Base-by-base conservation (phyloP, 2,113 vertebrate genomes). In the Athene noctua region DNA sequence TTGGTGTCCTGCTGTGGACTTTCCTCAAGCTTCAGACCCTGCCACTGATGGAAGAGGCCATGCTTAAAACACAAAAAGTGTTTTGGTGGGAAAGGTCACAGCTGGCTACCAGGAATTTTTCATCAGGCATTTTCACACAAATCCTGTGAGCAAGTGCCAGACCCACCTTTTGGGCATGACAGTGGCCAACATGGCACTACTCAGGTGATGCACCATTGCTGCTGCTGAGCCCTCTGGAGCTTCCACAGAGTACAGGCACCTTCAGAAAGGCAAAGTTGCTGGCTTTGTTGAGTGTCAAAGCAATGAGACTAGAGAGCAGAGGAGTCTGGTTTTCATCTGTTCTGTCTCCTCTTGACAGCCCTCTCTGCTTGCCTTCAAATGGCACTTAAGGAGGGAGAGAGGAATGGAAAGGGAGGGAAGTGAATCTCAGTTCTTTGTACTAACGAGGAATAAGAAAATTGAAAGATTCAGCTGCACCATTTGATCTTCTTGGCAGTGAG, bases 101-200 rank as follows among this genome's bases (percentile, higher is more conserved):
- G 40, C 13, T n/a, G 19, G 15, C 42, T 77, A 36, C 57, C 1
- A 0, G 19, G 27, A 82, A 13, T 10, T 13, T 46, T 92, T 51
- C 1, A 0, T 51, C 23, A 25, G 36, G 13, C 0, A 0, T 46
- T 70, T 57, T 57, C 49, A 57, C 55, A 34, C 0, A 0, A 70
- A 34, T 15, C 17, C 22, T 10, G 26, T 19, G 40, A 67, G 47
- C 0, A 2, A 34, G n/a, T 49, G 26, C 25, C 47, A 62, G 40
- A 27, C 10, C 13, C 0, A 0, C 40, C 40, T 40, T 19, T 77
- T 1, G 0, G 22, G 36, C 20, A 15, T 34, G 36, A 29, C 13
- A 23, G 19, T 0, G 3, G 27, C 22, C 1, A 1, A 44, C 55
- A 29, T 25, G 46, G 47, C 1, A 0, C 54, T 86, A 15, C 59